phyloP scores from a whole-genome alignment of 2,888 invertebrate genomes.

The Sminthurides aquaticus region DNA sequence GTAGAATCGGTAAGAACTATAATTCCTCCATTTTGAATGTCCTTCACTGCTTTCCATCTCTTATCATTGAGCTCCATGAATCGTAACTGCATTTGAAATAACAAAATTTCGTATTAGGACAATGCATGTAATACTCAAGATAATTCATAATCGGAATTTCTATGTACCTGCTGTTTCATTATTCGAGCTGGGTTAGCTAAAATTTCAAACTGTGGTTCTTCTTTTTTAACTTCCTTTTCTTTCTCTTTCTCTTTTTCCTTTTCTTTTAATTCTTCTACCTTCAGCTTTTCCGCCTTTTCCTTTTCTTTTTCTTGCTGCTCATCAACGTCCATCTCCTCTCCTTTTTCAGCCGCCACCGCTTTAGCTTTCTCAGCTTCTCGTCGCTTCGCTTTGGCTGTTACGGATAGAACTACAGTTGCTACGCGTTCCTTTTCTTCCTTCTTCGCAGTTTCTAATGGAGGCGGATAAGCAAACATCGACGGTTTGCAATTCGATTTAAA shows the following conservation, averaged over 20 bases:
- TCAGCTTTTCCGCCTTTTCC: constrained; percentile 47
- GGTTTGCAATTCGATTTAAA: constrained; percentile 88
- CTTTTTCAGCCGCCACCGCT: constrained; percentile 48
- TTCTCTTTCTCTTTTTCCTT: constrained; percentile 49
- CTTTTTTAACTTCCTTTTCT: constrained; percentile 56
- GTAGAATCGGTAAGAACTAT: constrained; percentile 85
- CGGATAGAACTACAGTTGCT: constrained; percentile 92
- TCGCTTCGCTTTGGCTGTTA: constrained; percentile 84
- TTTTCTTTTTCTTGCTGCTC: constrained; percentile 48
- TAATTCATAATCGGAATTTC: too few species aligned
- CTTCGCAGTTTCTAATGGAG: constrained; percentile 95
- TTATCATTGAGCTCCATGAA: constrained; percentile 70
- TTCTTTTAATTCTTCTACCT: constrained; percentile 50
- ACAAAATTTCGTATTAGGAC: constrained; percentile 9
- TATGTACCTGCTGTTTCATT: constrained; percentile 72
- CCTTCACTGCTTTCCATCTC: constrained; percentile 79
- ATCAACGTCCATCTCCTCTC: constrained; percentile 49
- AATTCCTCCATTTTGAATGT: constrained; percentile 89
- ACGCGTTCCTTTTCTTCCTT: constrained; percentile 96
- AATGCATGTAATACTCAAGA: background rate
- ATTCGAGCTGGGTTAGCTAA: constrained; percentile 90
- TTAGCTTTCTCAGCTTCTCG: constrained; percentile 65
- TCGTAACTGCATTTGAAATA: constrained; percentile 48
- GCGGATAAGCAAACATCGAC: constrained; percentile 91
- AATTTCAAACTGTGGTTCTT: constrained; percentile 82